A percentile compares a stretch with the other conserved stretches of the same genome.
Conservation (phyloP, 1,140 invertebrate species). For the Maconellicoccus hirsutus region DNA sequence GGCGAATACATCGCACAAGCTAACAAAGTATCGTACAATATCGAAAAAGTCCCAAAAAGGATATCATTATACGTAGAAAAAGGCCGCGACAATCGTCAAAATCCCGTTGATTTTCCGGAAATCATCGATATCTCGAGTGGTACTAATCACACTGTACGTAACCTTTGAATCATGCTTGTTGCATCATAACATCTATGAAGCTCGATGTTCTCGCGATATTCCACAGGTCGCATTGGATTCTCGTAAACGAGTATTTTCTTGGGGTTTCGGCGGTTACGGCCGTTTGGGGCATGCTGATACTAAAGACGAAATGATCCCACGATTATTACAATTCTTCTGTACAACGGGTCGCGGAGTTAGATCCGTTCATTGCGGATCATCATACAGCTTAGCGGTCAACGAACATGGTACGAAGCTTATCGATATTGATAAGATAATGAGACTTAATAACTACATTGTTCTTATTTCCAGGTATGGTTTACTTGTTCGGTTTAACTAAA, state of each 20-base stretch:
- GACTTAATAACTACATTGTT: too few species aligned
- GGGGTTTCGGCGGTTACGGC: constrained; percentile 91
- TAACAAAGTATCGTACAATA: constrained; percentile 75
- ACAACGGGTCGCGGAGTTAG: constrained; percentile 66
- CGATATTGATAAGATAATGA: too few species aligned
- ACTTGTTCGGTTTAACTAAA: constrained; percentile 83
- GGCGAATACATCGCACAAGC: constrained; percentile 85
- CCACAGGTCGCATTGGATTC: constrained; percentile 68
- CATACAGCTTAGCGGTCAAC: constrained; percentile 71
- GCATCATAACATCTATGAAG: too few species aligned
- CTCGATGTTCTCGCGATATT: too few species aligned
- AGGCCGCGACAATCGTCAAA: constrained; percentile 71
- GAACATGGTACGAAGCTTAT: constrained; percentile 59
- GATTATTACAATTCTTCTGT: constrained; percentile 81
- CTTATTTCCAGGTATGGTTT: constrained; percentile 43
- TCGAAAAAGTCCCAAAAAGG: constrained; percentile 69
- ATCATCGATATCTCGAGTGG: constrained; percentile 84
- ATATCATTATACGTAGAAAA: constrained; percentile 80
- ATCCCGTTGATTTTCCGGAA: constrained; percentile 69
- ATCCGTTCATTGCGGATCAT: constrained; percentile 68
- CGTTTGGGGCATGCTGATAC: constrained; percentile 82
- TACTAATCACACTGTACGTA: constrained; percentile 69
- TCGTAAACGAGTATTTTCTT: constrained; percentile 75
- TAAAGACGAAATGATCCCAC: constrained; percentile 78
- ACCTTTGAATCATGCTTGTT: background rate